Evolutionary conservation across 2,113 vertebrate species (phyloP).

Genomic region (Trochalopteron elliotii): DNA sequence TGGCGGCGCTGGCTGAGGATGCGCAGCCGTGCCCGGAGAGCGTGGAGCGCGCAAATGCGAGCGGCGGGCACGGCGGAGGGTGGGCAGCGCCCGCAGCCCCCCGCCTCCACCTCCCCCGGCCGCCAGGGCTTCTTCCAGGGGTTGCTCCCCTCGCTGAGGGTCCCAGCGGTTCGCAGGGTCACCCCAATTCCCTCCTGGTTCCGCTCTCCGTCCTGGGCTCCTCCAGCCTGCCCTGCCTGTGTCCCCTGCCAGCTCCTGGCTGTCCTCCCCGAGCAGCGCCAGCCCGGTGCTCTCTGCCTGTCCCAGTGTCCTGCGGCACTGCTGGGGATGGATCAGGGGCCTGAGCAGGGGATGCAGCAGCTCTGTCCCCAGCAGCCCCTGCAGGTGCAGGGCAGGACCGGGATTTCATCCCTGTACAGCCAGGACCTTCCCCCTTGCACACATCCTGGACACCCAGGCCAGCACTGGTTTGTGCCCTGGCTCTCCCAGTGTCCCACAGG

Average conservation of each 20-base stretch:
- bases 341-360: accelerated
- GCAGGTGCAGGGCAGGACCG: too few species aligned
- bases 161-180: accelerated
- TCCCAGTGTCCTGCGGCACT: neutral
- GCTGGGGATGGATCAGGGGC: neutral
- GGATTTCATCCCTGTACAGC: too few species aligned
- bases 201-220: neutral
- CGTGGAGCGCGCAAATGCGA: accelerated
- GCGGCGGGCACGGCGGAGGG: neutral
- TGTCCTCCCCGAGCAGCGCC: accelerated
- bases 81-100: neutral
- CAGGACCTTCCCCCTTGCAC: neutral
- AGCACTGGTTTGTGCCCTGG: neutral
- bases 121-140: accelerated
- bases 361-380: neutral
- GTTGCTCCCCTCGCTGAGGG: neutral
- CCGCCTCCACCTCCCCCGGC: neutral
- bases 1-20: accelerated
- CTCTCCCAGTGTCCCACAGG: accelerated
- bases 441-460: accelerated
- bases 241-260: neutral
- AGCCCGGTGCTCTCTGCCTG: accelerated
- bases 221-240: neutral
- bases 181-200: accelerated
- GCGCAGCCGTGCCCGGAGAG: neutral